Base-by-base conservation (phyloP, 1,140 invertebrate species). In the Habropoda laboriosa region DNA sequence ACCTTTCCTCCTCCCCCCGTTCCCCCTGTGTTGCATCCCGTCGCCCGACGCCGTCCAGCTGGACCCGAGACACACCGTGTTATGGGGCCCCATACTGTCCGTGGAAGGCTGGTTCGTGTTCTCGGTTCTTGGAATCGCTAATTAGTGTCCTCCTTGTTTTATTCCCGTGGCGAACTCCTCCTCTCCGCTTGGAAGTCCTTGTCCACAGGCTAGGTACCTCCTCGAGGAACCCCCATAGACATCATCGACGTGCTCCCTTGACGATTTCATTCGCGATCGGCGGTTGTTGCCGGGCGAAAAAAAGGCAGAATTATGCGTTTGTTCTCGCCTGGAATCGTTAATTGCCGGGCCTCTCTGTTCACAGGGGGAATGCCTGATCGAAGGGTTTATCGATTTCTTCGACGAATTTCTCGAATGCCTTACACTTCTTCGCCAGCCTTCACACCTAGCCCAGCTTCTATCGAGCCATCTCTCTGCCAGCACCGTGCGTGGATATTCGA, bases 121-220 rank as follows among this genome's bases (percentile, higher is more conserved):
- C 89, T 90, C 86, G 80, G 87, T 90, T 90, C 89, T 81, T 86
- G 89, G 89, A 90, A 90, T 90, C 89, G 89, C 89, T 90, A 90
- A 90, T 90, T 90, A 90, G 89, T 90, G 89, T 90, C 89, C 87
- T 83, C 84, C 89, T 86, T 89, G 89, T 90, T 90, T 90, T 91
- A 90, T 92, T 91, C 89, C 87, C 88, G 75, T 82, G 79, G 79
- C 79, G 79, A 73, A 64, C 78, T 68, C 79, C 38, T 74, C 73
- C 45, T 53, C 57, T 38, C 61, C 82, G n/a, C n/a, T 73, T 89
- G 89, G 91, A 92, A 90, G 91, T 90, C 87, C 86, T 86, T 86
- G 87, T 81, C 72, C 84, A 67, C 70, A n/a, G 71, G 72, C 77
- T 68, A n/a, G 51, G 3, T 51, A n/a, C 49, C 51, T 16, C 49